Evolutionary conservation across 2,113 vertebrate species (phyloP).

Genomic region (sheep (Ovis aries)): ARS-UI_Ramb_v3.0 NC_056056.1:31593501-31594000

Average conservation of each 20-base stretch:
- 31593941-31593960: not conserved
- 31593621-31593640: not conserved
- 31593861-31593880: not conserved
- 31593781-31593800: not conserved
- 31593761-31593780: not conserved
- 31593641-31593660: not conserved
- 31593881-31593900: not conserved
- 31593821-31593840: not conserved
- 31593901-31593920: not conserved
- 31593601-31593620: not conserved
- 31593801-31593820: not conserved
- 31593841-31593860: not conserved
- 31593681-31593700: not conserved
- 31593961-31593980: not conserved
- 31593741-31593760: not conserved
- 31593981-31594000: not conserved
- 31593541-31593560: not conserved
- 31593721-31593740: not conserved
- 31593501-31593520: not conserved
- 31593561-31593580: not conserved
- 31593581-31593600: not conserved
- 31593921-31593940: not conserved
- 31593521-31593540: not conserved
- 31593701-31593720: not conserved
- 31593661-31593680: not conserved